A percentile compares a stretch with the other conserved stretches of the same genome.
Evolutionary conservation across 1,140 invertebrate species (phyloP).

Genomic region (Apis cerana): DNA sequence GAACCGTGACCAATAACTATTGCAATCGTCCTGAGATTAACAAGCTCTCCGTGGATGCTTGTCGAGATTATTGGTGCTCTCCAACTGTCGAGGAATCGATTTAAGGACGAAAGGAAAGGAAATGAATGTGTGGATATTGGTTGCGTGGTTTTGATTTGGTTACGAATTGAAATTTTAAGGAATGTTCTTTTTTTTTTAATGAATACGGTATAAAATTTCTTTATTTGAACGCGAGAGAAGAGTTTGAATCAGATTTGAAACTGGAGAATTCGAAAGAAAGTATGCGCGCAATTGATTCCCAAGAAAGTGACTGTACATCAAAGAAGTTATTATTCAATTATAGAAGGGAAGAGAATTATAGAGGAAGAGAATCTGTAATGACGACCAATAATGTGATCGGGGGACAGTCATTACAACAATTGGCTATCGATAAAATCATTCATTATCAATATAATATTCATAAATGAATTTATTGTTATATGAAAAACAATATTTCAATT

Average conservation of each 20-base stretch:
- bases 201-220: too few relatives aligned
- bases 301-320: background rate
- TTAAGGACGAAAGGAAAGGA: background rate
- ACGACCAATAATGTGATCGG: background rate
- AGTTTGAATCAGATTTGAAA: too few relatives aligned
- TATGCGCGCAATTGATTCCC: background rate
- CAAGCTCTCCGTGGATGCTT: constrained; percentile 27
- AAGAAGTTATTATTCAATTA: background rate
- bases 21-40: constrained; percentile 62
- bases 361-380: background rate
- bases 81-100: background rate
- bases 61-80: background rate
- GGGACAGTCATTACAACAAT: background rate
- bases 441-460: background rate
- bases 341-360: background rate
- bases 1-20: constrained; percentile 67
- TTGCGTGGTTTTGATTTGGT: background rate
- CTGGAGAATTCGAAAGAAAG: too few relatives aligned
- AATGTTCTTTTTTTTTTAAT: too few relatives aligned
- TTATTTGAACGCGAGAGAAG: too few relatives aligned
- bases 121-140: background rate
- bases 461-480: background rate
- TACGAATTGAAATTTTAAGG: too few relatives aligned
- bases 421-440: background rate
- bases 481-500: too few relatives aligned